Conservation (phyloP, 2,888 invertebrate species). For the Ectobius pallidus region DNA sequence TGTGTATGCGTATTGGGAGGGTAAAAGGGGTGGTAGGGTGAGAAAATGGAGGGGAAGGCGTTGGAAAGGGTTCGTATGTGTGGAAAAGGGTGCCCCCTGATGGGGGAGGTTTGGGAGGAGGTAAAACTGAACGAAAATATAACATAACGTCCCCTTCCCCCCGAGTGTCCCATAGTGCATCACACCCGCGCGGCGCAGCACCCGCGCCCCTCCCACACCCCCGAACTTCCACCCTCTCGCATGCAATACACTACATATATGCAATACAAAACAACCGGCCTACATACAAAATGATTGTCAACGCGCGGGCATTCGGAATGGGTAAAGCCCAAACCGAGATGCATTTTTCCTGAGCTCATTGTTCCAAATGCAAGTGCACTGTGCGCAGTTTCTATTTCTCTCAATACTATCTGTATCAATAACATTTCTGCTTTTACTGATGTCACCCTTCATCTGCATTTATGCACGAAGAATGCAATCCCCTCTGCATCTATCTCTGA, state of each 20-base stretch:
- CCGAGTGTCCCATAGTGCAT: neutral
- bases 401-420: slow-evolving; percentile 16
- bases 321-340: neutral
- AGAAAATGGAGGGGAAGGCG: slow-evolving; percentile 12
- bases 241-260: slow-evolving; percentile 16
- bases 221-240: neutral
- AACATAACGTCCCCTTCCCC: slow-evolving; percentile 9
- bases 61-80: slow-evolving; percentile 21
- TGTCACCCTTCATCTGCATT: too few species aligned
- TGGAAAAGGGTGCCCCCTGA: slow-evolving; percentile 25
- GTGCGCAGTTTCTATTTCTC: neutral
- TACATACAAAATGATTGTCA: slow-evolving; percentile 25
- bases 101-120: slow-evolving; percentile 23
- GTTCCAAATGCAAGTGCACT: neutral
- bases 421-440: neutral
- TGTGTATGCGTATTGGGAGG: slow-evolving; percentile 1
- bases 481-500: too few species aligned
- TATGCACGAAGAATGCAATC: too few species aligned
- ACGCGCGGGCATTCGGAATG: neutral
- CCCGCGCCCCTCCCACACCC: neutral
- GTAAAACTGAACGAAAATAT: slow-evolving; percentile 36
- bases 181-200: neutral
- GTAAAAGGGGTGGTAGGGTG: neutral
- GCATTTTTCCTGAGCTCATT: neutral
- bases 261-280: slow-evolving; percentile 30